Base-by-base conservation (phyloP, 2,888 invertebrate species). In the Apoda limacodes region DNA sequence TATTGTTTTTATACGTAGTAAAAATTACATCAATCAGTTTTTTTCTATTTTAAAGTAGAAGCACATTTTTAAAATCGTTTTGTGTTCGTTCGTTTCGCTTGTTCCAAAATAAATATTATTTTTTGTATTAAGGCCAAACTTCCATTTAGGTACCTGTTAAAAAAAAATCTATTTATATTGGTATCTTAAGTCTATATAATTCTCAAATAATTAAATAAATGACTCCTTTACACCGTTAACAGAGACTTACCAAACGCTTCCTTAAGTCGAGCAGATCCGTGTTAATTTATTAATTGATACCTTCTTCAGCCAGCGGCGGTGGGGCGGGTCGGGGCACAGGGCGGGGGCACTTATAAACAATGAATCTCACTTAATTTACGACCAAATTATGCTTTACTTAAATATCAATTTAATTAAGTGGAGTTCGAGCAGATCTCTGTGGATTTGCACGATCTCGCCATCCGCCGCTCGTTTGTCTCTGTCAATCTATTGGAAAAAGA, bases 391-490 rank as follows among this genome's bases (percentile, higher is more conserved):
- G 69, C 76, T 75, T 74, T 71, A 72, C 75, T 78, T 78, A 76
- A 78, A 80, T 80, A 78, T 78, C 78, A 80, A 81, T 80, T 80
- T 80, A 78, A 76, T 78, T 80, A 76, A 78, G 72, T 71, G 64
- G 58, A 63, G 66, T 69, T 72, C 60, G 55, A 60, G 52, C 44
- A 61, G 61, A 63, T 74, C 64, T 58, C 54, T 32, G 46, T 33
- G 69, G 72, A 67, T 71, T 72, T 68, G 56, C 52, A n/a, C n/a
- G n/a, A n/a, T n/a, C n/a, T n/a, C n/a, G 57, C 48, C 35, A 42
- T 37, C 39, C 43, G 38, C 32, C 42, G 42, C 54, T 69, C 72
- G 60, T 70, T 70, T 67, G 63, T 72, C 69, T 63, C 60, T 67
- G 68, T 55, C 70, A 57, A 64, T 68, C 61, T 54, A 34, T n/a